Base-by-base conservation (phyloP, 2,888 invertebrate species). In the Copidosoma aretas region DNA sequence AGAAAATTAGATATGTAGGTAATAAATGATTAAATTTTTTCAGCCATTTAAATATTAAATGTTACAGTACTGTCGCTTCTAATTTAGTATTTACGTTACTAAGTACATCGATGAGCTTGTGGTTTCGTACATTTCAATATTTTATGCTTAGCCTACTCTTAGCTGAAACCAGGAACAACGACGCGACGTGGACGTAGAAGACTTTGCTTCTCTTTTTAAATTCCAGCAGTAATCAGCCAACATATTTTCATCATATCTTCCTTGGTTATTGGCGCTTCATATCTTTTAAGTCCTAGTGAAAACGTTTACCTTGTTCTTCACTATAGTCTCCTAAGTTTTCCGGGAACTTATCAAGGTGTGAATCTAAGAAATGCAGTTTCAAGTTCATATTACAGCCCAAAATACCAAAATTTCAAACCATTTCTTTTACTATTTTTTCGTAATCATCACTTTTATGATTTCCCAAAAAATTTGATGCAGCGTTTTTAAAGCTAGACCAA, bases 221-320 rank as follows among this genome's bases (percentile, higher is more conserved):
- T 32, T 32, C 32, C 32, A 32, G 32, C 32, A 32, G 32, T 5
- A 32, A 32, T 32, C 32, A 5, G 32, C 32, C 32, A 78, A 76
- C 74, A 76, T 75, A 67, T 63, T 52, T 56, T 41, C 5, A 32
- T 46, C 21, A 12, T 14, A 52, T 22, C 43, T 52, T 46, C 77
- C 77, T 70, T 78, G 78, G 72, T 80, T n/a, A 81, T 1, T 77
- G 71, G 49, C 76, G 75, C 70, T 81, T 78, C 73, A 80, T 79
- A 22, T 75, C 73, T 46, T 71, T 73, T 57, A 79, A 68, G 65
- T 80, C 80, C 68, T 79, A 78, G 71, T 79, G 78, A 53, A 81
- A 76, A 51, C 78, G 74, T 66, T 81, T 77, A 68, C 76, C 77
- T 54, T 80, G 79, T 68, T 79, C 78, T 64, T 79, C 78, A 62